Conservation (phyloP, 2,113 vertebrate species). For the Epinephelus lanceolatus region DNA sequence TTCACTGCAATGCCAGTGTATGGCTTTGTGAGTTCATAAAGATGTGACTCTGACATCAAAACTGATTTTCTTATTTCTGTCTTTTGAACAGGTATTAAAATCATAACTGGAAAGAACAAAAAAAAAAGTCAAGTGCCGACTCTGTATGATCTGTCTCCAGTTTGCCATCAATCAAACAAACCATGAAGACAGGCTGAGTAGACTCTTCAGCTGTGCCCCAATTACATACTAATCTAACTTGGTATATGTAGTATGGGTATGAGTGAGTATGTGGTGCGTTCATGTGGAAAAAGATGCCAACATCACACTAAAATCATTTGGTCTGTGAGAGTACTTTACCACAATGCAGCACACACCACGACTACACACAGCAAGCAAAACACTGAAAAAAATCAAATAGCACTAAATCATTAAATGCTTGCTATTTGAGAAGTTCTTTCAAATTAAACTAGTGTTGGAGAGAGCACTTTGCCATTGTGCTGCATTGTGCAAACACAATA, state of each 20-base stretch:
- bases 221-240: conserved; percentile 30
- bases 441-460: background rate
- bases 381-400: background rate
- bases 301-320: background rate
- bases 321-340: background rate
- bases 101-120: background rate
- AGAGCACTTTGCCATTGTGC: background rate
- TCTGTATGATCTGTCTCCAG: background rate
- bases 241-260: background rate
- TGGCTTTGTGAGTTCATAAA: conserved; percentile 6
- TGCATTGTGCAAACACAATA: background rate
- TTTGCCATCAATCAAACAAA: conserved; percentile 28
- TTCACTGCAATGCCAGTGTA: background rate
- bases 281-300: background rate
- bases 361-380: background rate
- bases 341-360: background rate
- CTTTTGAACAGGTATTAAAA: conserved; percentile 14
- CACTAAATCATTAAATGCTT: background rate
- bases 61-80: background rate
- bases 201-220: conserved; percentile 21
- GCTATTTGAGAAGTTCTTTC: background rate
- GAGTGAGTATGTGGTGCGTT: background rate
- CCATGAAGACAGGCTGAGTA: conserved; percentile 1
- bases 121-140: background rate
- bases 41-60: conserved; percentile 20